Percentiles rank a stretch among this genome's conserved stretches.
phyloP scores from a whole-genome alignment of 2,113 vertebrate species.

The Sander lucioperca region DNA sequence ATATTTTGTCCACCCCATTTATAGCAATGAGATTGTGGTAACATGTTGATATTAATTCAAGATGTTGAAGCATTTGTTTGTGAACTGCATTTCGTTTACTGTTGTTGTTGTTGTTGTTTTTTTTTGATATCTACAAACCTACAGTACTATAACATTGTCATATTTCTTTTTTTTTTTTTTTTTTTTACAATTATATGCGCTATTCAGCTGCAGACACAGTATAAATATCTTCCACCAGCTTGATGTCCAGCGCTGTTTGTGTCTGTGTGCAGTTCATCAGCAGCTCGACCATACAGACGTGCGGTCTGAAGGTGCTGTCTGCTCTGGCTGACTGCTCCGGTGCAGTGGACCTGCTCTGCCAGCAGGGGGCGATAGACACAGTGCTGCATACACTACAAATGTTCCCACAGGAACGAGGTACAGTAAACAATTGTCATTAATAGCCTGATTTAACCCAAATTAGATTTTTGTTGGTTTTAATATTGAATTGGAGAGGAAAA shows the following conservation, averaged over 20 bases:
- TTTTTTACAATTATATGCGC: too few species aligned
- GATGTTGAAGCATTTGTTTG: too few species aligned
- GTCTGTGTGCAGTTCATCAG: constrained; percentile 89
- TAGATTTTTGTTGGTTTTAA: neutral
- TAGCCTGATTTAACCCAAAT: neutral
- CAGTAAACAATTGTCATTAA: neutral
- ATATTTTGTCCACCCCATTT: too few species aligned
- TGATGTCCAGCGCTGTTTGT: constrained; percentile 12
- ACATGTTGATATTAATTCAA: too few species aligned
- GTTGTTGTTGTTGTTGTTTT: too few species aligned
- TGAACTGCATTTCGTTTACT: too few species aligned
- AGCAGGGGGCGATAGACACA: constrained; percentile 91
- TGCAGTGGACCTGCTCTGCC: constrained; percentile 88
- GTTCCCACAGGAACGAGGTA: constrained; percentile 92
- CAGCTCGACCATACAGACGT: constrained; percentile 88
- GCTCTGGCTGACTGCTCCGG: constrained; percentile 88
- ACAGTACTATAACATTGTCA: too few species aligned
- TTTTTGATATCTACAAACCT: too few species aligned
- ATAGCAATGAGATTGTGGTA: too few species aligned
- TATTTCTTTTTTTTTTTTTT: too few species aligned
- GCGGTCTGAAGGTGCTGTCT: constrained; percentile 89
- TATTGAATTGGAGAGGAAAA: neutral
- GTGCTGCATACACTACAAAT: constrained; percentile 93
- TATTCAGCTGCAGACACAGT: too few species aligned
- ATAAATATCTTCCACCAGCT: too few species aligned